Base-by-base conservation (phyloP, 2,113 vertebrate species). In the Elgaria multicarinata region DNA sequence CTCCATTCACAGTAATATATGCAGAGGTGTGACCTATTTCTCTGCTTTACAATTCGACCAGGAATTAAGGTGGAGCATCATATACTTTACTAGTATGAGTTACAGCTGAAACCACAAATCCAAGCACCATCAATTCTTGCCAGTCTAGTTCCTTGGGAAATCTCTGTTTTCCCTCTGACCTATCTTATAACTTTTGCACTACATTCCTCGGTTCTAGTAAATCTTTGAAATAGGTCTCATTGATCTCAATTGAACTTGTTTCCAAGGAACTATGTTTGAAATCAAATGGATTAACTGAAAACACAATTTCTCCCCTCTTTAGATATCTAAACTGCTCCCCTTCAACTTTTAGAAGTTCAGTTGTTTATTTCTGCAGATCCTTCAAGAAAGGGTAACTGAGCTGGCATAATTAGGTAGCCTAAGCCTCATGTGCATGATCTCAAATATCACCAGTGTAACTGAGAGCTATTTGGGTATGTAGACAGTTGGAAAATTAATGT, bases 381-480 rank as follows among this genome's bases (percentile, higher is more conserved):
- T 79, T 94, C 3, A 31, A 26, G 64, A 69, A 93, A 81, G 72
- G 55, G 10, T 80, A 80, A 71, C 36, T 87, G 1, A 94, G 0
- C 42, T 86, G 87, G 83, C 74, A 26, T 81, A 2, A 0, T 1
- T 80, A 3, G n/a, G 77, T 1, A 9, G 0, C 33, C 58, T 85
- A 84, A 14, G 72, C 58, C 3, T 71, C 33, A 31, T 84, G 28
- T 84, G 42, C 6, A 3, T 53, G 42, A 50, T 71, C 20, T 18
- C 31, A 50, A n/a, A 20, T 71, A 24, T 4, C 18, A 46, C 28
- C 44, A n/a, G 64, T 46, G 6, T 33, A 84, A 84, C 22, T 50
- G 83, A 58, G 24, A 58, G 31, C 16, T 58, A n/a, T 53, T 80
- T 36, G 53, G 33, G 13, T 58, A 58, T 81, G n/a, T 20, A 62